Percentiles rank a stretch among this genome's conserved stretches.
phyloP scores from a whole-genome alignment of 2,113 vertebrate genomes.

The Alligator sinensis region DNA sequence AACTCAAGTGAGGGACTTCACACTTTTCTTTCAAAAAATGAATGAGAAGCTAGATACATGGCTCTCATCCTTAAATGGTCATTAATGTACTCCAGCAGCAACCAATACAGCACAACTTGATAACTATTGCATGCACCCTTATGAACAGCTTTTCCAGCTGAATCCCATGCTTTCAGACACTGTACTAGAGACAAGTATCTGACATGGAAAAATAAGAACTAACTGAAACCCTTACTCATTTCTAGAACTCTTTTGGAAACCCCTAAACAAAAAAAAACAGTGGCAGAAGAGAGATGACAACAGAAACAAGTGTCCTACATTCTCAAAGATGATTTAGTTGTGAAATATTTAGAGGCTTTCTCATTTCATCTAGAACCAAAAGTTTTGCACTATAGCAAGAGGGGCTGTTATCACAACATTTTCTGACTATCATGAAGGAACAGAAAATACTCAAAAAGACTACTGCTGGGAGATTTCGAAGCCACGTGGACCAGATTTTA shows the following conservation, averaged over 20 bases:
- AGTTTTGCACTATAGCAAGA: background rate
- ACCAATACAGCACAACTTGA: rapidly evolving
- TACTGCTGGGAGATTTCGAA: background rate
- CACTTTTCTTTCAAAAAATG: background rate
- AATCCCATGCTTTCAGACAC: background rate
- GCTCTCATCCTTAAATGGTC: background rate
- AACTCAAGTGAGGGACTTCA: background rate
- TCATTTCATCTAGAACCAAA: rapidly evolving
- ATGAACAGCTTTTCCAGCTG: rapidly evolving
- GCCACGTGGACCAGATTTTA: background rate
- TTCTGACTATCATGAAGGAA: background rate
- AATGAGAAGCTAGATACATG: rapidly evolving
- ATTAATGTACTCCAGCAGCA: background rate
- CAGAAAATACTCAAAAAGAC: background rate
- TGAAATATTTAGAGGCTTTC: background rate
- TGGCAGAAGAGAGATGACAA: background rate
- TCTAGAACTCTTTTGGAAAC: background rate
- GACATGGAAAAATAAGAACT: background rate
- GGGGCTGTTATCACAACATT: background rate
- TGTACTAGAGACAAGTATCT: background rate
- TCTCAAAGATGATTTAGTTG: rapidly evolving
- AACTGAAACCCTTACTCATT: background rate
- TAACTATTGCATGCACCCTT: background rate
- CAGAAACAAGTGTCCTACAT: rapidly evolving
- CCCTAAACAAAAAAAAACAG: background rate